These are phyloP conservation scores for Cotesia typhae DNA, from an alignment of 1,140 invertebrate genomes.

Conservation along the genomic window DNA sequence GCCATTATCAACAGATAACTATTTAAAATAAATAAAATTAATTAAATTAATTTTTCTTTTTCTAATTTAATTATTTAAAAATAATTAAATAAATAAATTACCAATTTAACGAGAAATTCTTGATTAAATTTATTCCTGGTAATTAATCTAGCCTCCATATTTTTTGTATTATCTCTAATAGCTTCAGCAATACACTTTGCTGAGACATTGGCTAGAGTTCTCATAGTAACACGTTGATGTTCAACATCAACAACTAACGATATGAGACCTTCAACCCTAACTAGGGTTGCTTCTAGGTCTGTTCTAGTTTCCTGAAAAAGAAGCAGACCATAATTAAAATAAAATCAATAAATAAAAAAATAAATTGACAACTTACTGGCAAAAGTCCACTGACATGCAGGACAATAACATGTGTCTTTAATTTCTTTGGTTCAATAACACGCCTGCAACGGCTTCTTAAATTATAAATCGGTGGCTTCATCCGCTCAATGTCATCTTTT, in stretches of 20 bases:
- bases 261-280: slow-evolving; percentile 62
- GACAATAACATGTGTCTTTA: slow-evolving; percentile 61
- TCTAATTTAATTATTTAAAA: slow-evolving; percentile 11
- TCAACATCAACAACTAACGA: slow-evolving; percentile 65
- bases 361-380: slow-evolving; percentile 50
- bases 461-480: slow-evolving; percentile 65
- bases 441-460: slow-evolving; percentile 60
- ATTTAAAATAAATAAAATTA: slow-evolving; percentile 11
- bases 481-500: slow-evolving; percentile 61
- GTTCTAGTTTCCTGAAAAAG: slow-evolving; percentile 60
- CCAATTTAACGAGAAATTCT: slow-evolving; percentile 63
- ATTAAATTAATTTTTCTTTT: no score
- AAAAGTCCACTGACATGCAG: slow-evolving; percentile 61
- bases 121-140: slow-evolving; percentile 66
- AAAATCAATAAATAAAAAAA: background rate
- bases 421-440: slow-evolving; percentile 63
- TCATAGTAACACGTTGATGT: slow-evolving; percentile 64
- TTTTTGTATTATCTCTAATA: slow-evolving; percentile 58
- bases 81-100: slow-evolving; percentile 38
- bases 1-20: slow-evolving; percentile 53
- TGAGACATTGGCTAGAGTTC: slow-evolving; percentile 60
- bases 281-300: slow-evolving; percentile 60
- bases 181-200: slow-evolving; percentile 63
- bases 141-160: slow-evolving; percentile 63
- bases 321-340: slow-evolving; percentile 1